Base-by-base conservation (phyloP, 2,797 vertebrate species). In the Microtus californicus region DNA sequence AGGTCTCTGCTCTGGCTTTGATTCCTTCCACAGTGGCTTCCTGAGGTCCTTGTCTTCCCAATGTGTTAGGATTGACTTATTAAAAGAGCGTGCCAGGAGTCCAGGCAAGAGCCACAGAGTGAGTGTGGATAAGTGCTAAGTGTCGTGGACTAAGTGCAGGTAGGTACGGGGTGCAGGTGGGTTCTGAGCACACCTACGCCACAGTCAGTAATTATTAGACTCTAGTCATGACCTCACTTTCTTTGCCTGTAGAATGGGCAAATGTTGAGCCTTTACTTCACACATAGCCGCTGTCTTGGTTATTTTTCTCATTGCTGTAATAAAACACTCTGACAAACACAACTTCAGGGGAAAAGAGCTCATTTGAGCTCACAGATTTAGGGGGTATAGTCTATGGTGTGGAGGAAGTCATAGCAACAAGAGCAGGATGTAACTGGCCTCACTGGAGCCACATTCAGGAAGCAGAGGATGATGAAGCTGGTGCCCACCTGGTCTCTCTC, bases 221-320 rank as follows among this genome's bases (percentile, higher is more conserved):
- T 88, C 25, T 63, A 79, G 12, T 8, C 74, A 37, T 29, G 77
- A 69, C n/a, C 86, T 90, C 34, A 65, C n/a, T 94, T 87, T 94
- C 59, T 71, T 91, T 79, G 56, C 85, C 93, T 90, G 59, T 89
- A 86, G 95, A 96, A 94, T 90, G 85, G 95, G 51, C 21, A 73
- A 65, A 95, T 90, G 61, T 12, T 15, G 63, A 81, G 27, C 27
- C 15, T 31, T 37, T 45, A 6, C 34, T 94, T 90, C 9, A 73
- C 4, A 40, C 43, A 65, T 2, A 27, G 0, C 14, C 1, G 0
- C 17, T 86, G 21, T 51, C 82, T 69, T 69, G 51, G 65, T 37
- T 51, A 27, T 37, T 51, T 51, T 67, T n/a, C 45, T 45, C n/a
- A 4, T 69, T 27, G 63, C 31, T 86, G 11, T 48, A 31, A 69